Conservation (phyloP, 2,113 vertebrate genomes). For the Canis aureus region DNA sequence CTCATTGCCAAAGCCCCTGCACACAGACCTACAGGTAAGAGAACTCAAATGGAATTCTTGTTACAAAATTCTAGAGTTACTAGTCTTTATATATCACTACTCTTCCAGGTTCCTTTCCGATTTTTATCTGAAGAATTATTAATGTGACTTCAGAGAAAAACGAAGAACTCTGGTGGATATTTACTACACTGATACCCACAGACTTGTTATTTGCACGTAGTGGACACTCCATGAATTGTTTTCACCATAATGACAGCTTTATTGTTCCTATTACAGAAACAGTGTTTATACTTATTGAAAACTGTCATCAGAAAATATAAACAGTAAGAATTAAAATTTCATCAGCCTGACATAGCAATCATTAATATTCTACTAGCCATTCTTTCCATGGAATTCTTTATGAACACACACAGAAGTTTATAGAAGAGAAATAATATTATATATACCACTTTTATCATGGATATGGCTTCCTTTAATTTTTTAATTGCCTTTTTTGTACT, state of each 20-base stretch:
- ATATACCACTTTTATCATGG: background rate
- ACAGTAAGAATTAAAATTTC: conserved; percentile 24
- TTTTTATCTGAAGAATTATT: background rate
- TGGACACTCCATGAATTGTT: background rate
- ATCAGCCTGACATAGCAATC: background rate
- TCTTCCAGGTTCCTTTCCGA: background rate
- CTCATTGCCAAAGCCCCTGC: background rate
- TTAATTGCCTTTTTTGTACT: background rate
- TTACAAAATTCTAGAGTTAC: background rate
- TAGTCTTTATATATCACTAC: background rate
- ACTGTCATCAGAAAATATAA: conserved; percentile 10
- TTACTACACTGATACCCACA: background rate
- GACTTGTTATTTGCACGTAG: background rate
- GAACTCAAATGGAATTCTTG: background rate
- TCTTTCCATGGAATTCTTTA: conserved; percentile 28
- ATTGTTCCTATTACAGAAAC: conserved; percentile 36
- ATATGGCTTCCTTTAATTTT: background rate
- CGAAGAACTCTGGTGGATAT: background rate
- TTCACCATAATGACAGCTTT: background rate
- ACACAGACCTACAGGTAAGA: background rate
- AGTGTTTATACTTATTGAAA: background rate
- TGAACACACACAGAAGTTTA: background rate
- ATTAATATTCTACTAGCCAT: conserved; percentile 7
- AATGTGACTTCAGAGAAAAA: conserved; percentile 54
- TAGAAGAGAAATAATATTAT: background rate